phyloP scores from a whole-genome alignment of 2,797 vertebrate genomes.

The Carapus acus region DNA sequence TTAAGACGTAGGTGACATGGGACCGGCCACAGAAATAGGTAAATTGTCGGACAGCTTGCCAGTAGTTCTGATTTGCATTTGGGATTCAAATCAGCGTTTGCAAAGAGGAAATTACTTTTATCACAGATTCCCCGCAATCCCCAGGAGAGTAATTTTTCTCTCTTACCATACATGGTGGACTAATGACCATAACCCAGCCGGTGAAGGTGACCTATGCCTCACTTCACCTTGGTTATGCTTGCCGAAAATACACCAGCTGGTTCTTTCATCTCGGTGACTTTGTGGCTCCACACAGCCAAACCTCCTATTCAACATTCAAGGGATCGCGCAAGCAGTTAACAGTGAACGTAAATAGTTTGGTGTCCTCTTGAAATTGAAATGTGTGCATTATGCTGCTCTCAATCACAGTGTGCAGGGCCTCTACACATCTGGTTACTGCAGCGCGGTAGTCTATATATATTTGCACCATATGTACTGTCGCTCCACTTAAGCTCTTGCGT shows the following conservation, averaged over 20 bases:
- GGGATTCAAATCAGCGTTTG: neutral
- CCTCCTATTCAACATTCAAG: slow-evolving; percentile 1
- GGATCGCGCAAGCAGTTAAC: slow-evolving; percentile 7
- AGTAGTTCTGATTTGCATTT: no score
- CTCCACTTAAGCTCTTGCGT: no score
- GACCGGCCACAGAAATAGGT: neutral
- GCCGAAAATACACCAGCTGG: slow-evolving; percentile 17
- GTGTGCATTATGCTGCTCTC: no score
- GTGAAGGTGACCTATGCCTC: slow-evolving; percentile 13
- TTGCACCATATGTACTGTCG: no score
- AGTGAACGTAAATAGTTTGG: no score
- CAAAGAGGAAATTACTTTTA: slow-evolving; percentile 5
- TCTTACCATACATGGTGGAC: slow-evolving; percentile 10
- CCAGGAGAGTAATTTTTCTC: neutral
- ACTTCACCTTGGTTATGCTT: slow-evolving; percentile 15
- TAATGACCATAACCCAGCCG: slow-evolving; percentile 15
- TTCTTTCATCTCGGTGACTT: neutral
- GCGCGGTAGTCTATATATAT: no score
- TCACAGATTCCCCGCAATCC: slow-evolving; percentile 10
- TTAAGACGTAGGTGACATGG: slow-evolving; percentile 1
- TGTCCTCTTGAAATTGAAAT: no score
- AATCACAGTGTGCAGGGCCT: no score
- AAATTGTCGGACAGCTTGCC: neutral
- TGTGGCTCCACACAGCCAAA: neutral
- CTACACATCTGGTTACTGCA: no score